Conservation (phyloP, 2,888 invertebrate species). For the Luperina testacea region DNA sequence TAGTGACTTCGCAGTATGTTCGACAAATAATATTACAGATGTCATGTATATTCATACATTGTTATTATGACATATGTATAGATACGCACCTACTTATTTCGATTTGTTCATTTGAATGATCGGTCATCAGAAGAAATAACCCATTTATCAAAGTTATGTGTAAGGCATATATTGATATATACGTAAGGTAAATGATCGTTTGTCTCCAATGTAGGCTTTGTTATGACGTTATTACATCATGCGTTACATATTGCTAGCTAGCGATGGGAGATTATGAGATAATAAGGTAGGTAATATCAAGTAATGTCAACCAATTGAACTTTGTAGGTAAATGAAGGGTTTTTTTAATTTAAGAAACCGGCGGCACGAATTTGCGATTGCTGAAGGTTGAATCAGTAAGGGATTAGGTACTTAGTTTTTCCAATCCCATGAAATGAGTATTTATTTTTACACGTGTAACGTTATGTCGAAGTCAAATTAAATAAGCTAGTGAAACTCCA, state of each 20-base stretch:
- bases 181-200: conserved; percentile 19
- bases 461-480: neutral
- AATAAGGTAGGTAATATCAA: neutral
- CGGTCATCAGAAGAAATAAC: neutral
- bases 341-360: neutral
- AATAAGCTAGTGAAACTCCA: neutral
- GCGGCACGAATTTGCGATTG: neutral
- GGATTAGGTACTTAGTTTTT: neutral
- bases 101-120: conserved; percentile 29
- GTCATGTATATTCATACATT: conserved; percentile 30
- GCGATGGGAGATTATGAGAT: conserved; percentile 11
- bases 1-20: conserved; percentile 52
- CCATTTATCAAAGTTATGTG: conserved; percentile 1
- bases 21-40: conserved; percentile 34
- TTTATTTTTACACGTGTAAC: neutral
- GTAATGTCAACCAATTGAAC: neutral
- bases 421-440: too few species aligned
- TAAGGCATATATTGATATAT: neutral
- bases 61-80: conserved; percentile 37
- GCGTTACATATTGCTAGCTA: conserved; percentile 2
- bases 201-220: conserved; percentile 7
- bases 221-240: conserved; percentile 42
- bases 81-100: conserved; percentile 19
- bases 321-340: too few species aligned
- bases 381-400: neutral